Evolutionary conservation across 2,113 vertebrate species (phyloP), one percentile per base, ranked within the genome.

Genomic region (Bombycilla garrulus): DNA sequence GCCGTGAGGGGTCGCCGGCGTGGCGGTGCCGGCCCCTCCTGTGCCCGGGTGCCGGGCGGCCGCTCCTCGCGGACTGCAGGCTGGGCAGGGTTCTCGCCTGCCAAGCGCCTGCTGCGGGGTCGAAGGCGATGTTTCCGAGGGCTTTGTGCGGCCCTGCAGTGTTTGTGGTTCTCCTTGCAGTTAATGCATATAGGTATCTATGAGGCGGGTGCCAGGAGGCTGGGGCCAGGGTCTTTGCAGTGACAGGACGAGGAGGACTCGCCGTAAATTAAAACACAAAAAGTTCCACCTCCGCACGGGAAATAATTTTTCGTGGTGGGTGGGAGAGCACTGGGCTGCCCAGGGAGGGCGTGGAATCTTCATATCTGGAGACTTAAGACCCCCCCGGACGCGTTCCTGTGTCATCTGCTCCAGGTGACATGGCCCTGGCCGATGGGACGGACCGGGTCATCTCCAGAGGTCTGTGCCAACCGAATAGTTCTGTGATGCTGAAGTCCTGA

Each of bases 11-110:
- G 45, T 2, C 2, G 7, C 5, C 1, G 11, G 17, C 19, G 0
- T 7, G 33, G 48, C 3, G 3, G 31, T 7, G 19, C 18, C 16
- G 6, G 20, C 5, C 4, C 1, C 4, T 19, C 8, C 28, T 5
- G 35, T 5, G 25, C 8, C 3, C 6, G 3, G 6, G 20, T 25
- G 25, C 33, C 2, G 54, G 20, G 33, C 4, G 23, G 25, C 6
- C 12, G 42, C n/a, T 20, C 10, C 17, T 31, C 8, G 0, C 17
- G 17, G 35, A 26, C 11, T 11, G 3, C 5, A 1, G 16, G 1
- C 9, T 2, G 16, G 33, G 3, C 15, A 11, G 12, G 9, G 23
- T 1, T 3, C 4, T 6, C 3, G 11, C 8, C 40, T 8, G 29
- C 10, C 2, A 2, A 4, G 7, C 3, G 3, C 5, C 42, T 28